Evolutionary conservation across 2,797 vertebrate genomes (phyloP).

Genomic region (Syngnathus acus): DNA sequence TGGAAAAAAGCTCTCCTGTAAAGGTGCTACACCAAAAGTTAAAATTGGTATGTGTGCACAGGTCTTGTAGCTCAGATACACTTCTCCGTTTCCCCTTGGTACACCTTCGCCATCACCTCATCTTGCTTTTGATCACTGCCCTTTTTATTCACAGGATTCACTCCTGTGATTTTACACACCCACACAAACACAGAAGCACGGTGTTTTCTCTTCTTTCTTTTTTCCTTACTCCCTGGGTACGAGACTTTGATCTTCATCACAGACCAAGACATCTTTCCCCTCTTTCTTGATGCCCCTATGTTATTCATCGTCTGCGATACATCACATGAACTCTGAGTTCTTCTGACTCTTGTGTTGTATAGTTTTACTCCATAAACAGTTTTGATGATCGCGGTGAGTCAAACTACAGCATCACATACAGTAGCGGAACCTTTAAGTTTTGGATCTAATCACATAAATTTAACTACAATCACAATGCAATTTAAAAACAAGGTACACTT

Average conservation of each 20-base stretch:
- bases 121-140: conserved; percentile 64
- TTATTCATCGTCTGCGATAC: conserved; percentile 15
- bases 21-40: conserved; percentile 39
- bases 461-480: background rate
- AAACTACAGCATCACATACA: background rate
- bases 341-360: conserved; percentile 23
- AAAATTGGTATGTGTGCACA: conserved; percentile 25
- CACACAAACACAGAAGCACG: conserved; percentile 7
- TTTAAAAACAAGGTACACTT: background rate
- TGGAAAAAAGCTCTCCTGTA: conserved; percentile 37
- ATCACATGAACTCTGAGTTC: conserved; percentile 25
- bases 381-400: background rate
- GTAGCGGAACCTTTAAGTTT: background rate
- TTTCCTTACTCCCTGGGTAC: conserved; percentile 42
- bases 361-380: background rate
- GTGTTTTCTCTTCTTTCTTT: conserved; percentile 38
- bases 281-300: conserved; percentile 30
- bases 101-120: conserved; percentile 37
- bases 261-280: conserved; percentile 34
- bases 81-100: conserved; percentile 21
- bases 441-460: background rate
- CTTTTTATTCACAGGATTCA: conserved; percentile 47
- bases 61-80: conserved; percentile 34
- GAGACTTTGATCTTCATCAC: conserved; percentile 62
- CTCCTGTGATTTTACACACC: conserved; percentile 26